Evolutionary conservation across 2,797 vertebrate species (phyloP).

Genomic region (Channallabes apus): DNA sequence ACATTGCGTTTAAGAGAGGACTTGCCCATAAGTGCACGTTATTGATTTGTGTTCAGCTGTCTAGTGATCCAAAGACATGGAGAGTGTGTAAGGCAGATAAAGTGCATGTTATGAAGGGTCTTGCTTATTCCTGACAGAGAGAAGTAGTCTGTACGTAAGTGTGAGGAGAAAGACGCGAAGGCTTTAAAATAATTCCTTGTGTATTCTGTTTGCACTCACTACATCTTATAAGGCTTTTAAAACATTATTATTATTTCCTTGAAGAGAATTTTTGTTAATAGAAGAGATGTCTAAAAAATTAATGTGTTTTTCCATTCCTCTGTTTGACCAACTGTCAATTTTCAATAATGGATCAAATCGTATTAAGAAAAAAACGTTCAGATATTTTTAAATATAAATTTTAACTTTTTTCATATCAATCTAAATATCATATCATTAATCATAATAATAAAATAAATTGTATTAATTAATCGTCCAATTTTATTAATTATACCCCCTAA

Average conservation of each 20-base stretch:
- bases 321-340: background rate
- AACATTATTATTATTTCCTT: background rate
- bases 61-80: constrained; percentile 51
- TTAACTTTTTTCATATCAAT: too few species aligned
- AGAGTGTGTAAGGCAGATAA: constrained; percentile 70
- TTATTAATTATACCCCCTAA: too few species aligned
- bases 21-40: background rate
- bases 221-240: background rate
- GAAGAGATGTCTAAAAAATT: background rate
- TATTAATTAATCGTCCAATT: too few species aligned
- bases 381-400: too few species aligned
- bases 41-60: constrained; percentile 3
- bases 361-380: too few species aligned
- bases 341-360: too few species aligned
- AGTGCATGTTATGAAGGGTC: constrained; percentile 58
- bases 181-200: constrained; percentile 51
- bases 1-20: background rate
- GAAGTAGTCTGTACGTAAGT: constrained; percentile 68
- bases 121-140: constrained; percentile 46
- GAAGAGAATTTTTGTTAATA: background rate
- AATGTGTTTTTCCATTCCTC: background rate
- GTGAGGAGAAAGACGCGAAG: constrained; percentile 47
- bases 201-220: constrained; percentile 38
- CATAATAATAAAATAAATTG: too few species aligned
- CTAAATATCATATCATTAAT: too few species aligned